Percentiles rank a stretch among this genome's conserved stretches.
phyloP scores from a whole-genome alignment of 2,113 vertebrate genomes.

The Apteryx owenii region DNA sequence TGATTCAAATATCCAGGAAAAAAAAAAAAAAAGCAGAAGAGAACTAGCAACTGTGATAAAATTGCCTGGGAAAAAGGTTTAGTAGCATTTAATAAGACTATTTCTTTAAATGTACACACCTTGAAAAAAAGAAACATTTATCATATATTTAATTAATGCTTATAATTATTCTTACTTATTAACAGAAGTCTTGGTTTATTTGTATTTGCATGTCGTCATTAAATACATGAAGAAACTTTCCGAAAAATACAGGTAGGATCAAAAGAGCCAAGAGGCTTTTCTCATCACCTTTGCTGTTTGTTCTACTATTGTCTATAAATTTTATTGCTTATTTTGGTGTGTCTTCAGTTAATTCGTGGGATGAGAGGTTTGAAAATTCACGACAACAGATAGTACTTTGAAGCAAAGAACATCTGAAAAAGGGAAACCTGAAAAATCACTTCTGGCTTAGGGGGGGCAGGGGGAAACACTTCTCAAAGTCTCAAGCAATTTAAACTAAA shows the following conservation, averaged over 20 bases:
- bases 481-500: constrained; percentile 7
- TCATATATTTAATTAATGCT: neutral
- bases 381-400: neutral
- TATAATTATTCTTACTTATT: constrained; percentile 44
- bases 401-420: neutral
- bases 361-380: constrained; percentile 13
- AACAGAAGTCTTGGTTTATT: constrained; percentile 25
- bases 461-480: neutral
- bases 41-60: neutral
- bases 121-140: constrained; percentile 5
- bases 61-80: constrained; percentile 30
- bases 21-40: neutral
- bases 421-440: neutral
- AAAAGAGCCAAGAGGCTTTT: constrained; percentile 11
- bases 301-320: neutral
- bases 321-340: neutral
- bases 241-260: neutral
- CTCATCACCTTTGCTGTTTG: neutral
- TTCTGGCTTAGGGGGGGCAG: neutral
- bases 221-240: neutral
- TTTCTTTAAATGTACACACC: neutral
- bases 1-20: neutral
- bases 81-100: neutral
- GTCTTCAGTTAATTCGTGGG: constrained; percentile 36
- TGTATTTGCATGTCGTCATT: constrained; percentile 6